Evolutionary conservation across 2,888 invertebrate genomes (phyloP), one percentile per base, ranked within the genome.

Genomic region (Disparrhopalites patrizii): DNA sequence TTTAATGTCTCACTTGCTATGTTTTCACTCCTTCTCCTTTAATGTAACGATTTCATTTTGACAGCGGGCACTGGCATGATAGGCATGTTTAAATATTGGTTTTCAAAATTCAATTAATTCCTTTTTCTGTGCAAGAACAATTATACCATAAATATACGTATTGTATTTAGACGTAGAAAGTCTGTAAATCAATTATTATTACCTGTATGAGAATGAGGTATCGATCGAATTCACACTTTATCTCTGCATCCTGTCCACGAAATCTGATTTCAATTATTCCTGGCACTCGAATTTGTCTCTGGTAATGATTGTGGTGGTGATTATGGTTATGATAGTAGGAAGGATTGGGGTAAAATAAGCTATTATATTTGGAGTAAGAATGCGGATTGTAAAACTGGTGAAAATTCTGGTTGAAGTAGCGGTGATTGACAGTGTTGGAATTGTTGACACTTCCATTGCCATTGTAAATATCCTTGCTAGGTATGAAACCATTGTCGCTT

Each of bases 171-270:
- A n/a, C n/a, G n/a, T n/a, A n/a, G n/a, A n/a, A n/a, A n/a, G n/a
- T n/a, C n/a, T n/a, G n/a, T n/a, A n/a, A n/a, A n/a, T n/a, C n/a
- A n/a, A n/a, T 10, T n/a, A 27, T 10, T 25, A 10, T 68, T 61
- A 73, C 75, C 72, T 75, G 75, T 43, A 75, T 57, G 1, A 75
- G 40, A 15, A 75, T 62, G 0, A 75, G 50, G 58, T 68, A 73
- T 25, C 68, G 47, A 10, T 72, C 72, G 38, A 75, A 75, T 65
- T 72, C 71, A 38, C 75, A 75, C 5, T 67, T 64, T 23, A 75
- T 69, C 27, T 68, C 68, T 28, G 70, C 67, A 66, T 68, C 67
- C 56, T 68, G 65, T 63, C 70, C 70, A 40, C 23, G 62, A 4
- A 69, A 23, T 3, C 50, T 60, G 10, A 72, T 66, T 51, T 68